A percentile compares a stretch with the other conserved stretches of the same genome.
Evolutionary conservation across 2,113 vertebrate species (phyloP).

Genomic region (Periophthalmus modestus): DNA sequence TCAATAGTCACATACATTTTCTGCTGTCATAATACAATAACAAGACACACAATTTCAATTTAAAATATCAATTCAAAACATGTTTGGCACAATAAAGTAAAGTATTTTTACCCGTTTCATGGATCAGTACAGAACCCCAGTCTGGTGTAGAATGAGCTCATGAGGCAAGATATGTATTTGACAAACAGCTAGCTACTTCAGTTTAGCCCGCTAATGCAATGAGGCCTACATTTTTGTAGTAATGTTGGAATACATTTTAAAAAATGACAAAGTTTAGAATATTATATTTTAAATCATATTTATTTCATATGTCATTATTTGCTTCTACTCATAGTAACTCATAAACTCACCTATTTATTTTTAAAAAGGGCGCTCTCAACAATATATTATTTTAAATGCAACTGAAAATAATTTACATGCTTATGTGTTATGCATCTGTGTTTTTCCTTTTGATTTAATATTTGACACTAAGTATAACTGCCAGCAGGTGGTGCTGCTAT

Average conservation of each 20-base stretch:
- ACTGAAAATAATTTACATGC: neutral
- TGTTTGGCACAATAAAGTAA: neutral
- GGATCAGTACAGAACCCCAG: neutral
- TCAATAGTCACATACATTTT: too few species aligned
- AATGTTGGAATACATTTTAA: slow-evolving; percentile 6
- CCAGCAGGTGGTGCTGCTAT: slow-evolving; percentile 35
- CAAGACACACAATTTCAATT: neutral
- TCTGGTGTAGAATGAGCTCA: neutral
- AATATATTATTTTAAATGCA: neutral
- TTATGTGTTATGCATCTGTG: neutral
- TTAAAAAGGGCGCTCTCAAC: neutral
- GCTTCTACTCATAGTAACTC: neutral
- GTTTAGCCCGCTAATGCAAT: neutral
- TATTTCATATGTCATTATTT: neutral
- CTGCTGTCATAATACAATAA: too few species aligned
- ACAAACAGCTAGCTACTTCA: neutral
- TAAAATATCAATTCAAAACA: neutral
- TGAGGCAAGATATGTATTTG: neutral
- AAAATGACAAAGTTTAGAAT: neutral
- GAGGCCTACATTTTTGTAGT: neutral
- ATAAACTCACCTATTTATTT: neutral
- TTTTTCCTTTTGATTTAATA: neutral
- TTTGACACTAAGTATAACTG: neutral
- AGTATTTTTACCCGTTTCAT: slow-evolving; percentile 28
- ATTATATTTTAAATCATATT: slow-evolving; percentile 5